A percentile compares a stretch with the other conserved stretches of the same genome.
phyloP scores from a whole-genome alignment of 2,888 invertebrate genomes.

The Helicoverpa assulta region DNA sequence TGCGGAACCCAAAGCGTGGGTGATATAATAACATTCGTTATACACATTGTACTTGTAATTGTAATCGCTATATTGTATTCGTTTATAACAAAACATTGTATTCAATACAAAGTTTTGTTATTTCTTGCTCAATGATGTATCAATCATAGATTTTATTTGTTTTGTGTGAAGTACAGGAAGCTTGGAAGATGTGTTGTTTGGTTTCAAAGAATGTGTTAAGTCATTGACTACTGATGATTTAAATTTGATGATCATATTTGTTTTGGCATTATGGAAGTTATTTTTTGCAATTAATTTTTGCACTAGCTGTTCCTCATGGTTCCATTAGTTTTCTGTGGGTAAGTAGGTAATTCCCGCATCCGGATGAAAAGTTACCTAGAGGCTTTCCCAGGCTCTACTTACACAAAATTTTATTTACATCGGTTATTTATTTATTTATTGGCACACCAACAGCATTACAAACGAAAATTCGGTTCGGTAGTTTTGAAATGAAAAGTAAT shows the following conservation, averaged over 20 bases:
- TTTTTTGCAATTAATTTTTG: too few species aligned
- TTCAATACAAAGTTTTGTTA: constrained; percentile 1
- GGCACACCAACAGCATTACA: too few species aligned
- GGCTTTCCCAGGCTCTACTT: too few species aligned
- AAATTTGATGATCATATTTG: not conserved
- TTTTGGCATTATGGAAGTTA: not conserved
- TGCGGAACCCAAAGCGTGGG: constrained; percentile 31
- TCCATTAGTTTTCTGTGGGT: too few species aligned
- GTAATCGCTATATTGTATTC: constrained; percentile 23
- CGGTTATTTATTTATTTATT: too few species aligned
- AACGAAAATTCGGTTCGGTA: too few species aligned
- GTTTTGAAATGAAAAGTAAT: too few species aligned
- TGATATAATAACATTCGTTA: constrained; percentile 42
- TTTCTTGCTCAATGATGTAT: constrained; percentile 1
- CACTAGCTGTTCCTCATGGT: too few species aligned
- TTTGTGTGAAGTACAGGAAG: not conserved
- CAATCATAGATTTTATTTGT: constrained; percentile 2
- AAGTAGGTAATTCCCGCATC: too few species aligned
- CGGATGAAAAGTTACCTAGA: too few species aligned
- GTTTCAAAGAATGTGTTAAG: not conserved
- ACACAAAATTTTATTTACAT: too few species aligned
- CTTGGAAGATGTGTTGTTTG: not conserved
- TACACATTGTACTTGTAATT: constrained; percentile 14
- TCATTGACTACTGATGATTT: not conserved
- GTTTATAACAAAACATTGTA: constrained; percentile 18